Percentiles rank a stretch among this genome's conserved stretches.
Evolutionary conservation across 1,140 invertebrate species (phyloP).

Genomic region (Gonatopus flavifemur): DNA sequence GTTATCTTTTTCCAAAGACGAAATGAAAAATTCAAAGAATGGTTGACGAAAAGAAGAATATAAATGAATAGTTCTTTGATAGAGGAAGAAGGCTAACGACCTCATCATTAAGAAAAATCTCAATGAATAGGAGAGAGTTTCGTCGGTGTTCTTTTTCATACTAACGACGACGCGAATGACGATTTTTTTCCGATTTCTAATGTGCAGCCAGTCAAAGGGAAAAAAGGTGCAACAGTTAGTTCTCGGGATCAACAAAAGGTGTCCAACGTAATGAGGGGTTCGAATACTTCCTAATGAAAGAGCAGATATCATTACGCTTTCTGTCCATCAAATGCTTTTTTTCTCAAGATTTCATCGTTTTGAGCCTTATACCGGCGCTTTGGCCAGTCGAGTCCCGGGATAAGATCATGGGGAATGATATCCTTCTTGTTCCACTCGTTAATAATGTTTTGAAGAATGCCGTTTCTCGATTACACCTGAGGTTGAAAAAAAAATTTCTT

Average conservation of each 20-base stretch:
- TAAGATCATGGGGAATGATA: constrained; percentile 4
- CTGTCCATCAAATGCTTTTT: constrained; percentile 10
- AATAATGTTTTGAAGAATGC: constrained; percentile 26
- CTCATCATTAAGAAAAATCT: constrained; percentile 25
- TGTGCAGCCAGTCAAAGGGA: too few species aligned
- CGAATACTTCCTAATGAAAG: constrained; percentile 41
- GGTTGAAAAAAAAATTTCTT: background rate
- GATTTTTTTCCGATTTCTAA: too few species aligned
- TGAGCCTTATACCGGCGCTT: too few species aligned
- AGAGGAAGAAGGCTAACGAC: constrained; percentile 20
- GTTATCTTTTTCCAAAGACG: too few species aligned
- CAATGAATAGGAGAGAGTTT: constrained; percentile 24
- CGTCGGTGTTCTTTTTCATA: constrained; percentile 4
- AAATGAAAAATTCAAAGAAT: too few species aligned
- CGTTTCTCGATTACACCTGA: background rate
- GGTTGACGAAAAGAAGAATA: too few species aligned
- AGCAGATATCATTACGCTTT: constrained; percentile 36
- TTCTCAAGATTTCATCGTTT: constrained; percentile 10
- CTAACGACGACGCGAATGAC: too few species aligned
- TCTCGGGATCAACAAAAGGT: constrained; percentile 37
- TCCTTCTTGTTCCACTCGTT: constrained; percentile 9
- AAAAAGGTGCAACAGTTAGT: background rate
- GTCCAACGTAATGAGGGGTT: constrained; percentile 46
- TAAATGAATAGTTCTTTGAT: too few species aligned
- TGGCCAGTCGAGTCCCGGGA: too few species aligned